A percentile compares a stretch with the other conserved stretches of the same genome.
Conservation (phyloP, 2,888 invertebrate species). For the Xanthia icteritia region DNA sequence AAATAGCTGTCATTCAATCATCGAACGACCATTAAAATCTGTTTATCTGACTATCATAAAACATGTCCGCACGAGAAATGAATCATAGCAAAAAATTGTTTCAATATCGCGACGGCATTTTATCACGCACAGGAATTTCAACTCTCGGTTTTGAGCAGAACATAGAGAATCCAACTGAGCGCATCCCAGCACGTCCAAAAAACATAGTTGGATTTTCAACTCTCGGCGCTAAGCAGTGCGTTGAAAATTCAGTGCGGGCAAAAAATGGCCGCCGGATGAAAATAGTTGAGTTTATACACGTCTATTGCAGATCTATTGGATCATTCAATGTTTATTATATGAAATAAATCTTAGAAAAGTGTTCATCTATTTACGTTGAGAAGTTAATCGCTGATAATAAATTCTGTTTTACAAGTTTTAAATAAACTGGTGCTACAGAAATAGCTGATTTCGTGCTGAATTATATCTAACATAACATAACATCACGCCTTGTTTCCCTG, state of each 20-base stretch:
- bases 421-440: slow-evolving; percentile 8
- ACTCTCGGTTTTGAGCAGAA: not conserved
- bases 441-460: not conserved
- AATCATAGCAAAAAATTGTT: slow-evolving; percentile 42
- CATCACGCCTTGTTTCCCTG: too few relatives aligned
- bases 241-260: not conserved
- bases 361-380: slow-evolving; percentile 31
- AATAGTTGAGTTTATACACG: slow-evolving; percentile 1
- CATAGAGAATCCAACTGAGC: not conserved
- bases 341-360: slow-evolving; percentile 47
- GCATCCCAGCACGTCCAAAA: too few relatives aligned
- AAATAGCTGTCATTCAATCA: slow-evolving; percentile 19
- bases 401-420: slow-evolving; percentile 35
- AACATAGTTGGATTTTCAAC: not conserved
- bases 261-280: not conserved
- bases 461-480: not conserved
- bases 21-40: not conserved
- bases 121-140: not conserved
- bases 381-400: slow-evolving; percentile 44
- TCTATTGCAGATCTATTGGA: slow-evolving; percentile 30
- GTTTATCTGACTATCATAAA: slow-evolving; percentile 37
- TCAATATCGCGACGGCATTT: too few relatives aligned
- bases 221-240: not conserved
- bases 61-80: slow-evolving; percentile 25
- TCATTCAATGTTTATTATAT: slow-evolving; percentile 47